Conservation (phyloP, 1,140 invertebrate species). For the Brachionus asplanchnoidis region DNA sequence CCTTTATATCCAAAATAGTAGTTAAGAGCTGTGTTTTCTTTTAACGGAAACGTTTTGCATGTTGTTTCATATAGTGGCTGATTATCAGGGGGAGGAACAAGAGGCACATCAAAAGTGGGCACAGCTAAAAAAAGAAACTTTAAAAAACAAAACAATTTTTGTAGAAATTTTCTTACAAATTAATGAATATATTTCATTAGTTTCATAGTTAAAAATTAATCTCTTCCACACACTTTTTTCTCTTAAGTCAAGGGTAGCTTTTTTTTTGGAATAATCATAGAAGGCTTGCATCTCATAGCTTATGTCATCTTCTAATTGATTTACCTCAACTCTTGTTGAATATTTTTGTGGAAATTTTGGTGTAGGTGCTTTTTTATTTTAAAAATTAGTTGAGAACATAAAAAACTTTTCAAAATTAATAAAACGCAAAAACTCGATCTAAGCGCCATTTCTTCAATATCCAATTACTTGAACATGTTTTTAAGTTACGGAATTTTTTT, state of each 20-base stretch:
- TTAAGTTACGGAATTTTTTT: too few relatives aligned
- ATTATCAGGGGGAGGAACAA: slow-evolving; percentile 11
- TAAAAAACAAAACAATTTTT: not conserved
- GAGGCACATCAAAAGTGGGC: not conserved
- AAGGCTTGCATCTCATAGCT: slow-evolving; percentile 4
- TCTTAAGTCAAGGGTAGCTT: not conserved
- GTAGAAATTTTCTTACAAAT: not conserved
- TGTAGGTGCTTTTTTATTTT: not conserved
- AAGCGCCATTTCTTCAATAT: too few relatives aligned
- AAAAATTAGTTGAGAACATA: not conserved
- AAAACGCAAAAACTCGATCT: too few relatives aligned
- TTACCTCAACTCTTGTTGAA: slow-evolving; percentile 25
- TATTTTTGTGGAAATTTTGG: slow-evolving; percentile 18
- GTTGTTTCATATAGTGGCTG: slow-evolving; percentile 8
- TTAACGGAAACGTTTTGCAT: not conserved
- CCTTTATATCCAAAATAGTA: slow-evolving; percentile 18
- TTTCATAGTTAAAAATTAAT: slow-evolving; percentile 35
- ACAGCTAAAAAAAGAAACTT: not conserved
- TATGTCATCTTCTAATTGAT: slow-evolving; percentile 9
- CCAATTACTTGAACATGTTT: too few relatives aligned
- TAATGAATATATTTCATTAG: slow-evolving; percentile 9
- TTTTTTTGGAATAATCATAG: slow-evolving; percentile 1
- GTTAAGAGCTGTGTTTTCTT: not conserved
- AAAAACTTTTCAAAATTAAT: not conserved
- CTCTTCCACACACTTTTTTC: not conserved